These are phyloP conservation scores for Teleopsis dalmanni DNA, from an alignment of 1,140 invertebrate genomes.

Conservation along the genomic window DNA sequence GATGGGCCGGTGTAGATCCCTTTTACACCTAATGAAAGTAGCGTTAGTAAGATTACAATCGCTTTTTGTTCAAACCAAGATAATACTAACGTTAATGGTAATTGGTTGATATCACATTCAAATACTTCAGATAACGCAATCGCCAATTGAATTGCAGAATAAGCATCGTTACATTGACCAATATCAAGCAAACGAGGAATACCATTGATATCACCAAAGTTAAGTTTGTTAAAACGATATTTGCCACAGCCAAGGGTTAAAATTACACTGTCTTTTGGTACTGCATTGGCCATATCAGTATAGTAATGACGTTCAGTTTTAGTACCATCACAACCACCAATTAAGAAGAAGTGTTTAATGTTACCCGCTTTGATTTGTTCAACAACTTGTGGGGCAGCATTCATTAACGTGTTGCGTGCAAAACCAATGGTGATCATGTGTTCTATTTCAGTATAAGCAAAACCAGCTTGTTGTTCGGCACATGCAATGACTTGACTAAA, in stretches of 20 bases:
- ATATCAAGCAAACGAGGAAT: background rate
- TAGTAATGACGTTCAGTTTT: background rate
- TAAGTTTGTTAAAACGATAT: background rate
- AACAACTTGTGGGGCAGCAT: background rate
- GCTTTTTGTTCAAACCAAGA: background rate
- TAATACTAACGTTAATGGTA: background rate
- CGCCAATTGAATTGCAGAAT: background rate
- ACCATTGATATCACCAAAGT: background rate
- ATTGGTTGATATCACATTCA: background rate
- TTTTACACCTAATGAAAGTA: background rate
- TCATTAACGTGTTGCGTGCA: background rate
- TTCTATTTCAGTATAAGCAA: background rate
- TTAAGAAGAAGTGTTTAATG: background rate
- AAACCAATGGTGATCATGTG: background rate
- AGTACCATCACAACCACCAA: background rate
- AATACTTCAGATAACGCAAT: background rate
- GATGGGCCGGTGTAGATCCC: background rate
- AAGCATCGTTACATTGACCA: background rate
- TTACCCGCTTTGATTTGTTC: background rate
- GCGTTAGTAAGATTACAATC: background rate
- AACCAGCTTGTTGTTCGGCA: background rate
- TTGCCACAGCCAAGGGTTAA: background rate
- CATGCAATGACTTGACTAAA: background rate
- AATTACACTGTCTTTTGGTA: background rate
- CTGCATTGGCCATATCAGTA: background rate